phyloP scores from a whole-genome alignment of 2,797 vertebrate species.

The Phoebastria nigripes region DNA sequence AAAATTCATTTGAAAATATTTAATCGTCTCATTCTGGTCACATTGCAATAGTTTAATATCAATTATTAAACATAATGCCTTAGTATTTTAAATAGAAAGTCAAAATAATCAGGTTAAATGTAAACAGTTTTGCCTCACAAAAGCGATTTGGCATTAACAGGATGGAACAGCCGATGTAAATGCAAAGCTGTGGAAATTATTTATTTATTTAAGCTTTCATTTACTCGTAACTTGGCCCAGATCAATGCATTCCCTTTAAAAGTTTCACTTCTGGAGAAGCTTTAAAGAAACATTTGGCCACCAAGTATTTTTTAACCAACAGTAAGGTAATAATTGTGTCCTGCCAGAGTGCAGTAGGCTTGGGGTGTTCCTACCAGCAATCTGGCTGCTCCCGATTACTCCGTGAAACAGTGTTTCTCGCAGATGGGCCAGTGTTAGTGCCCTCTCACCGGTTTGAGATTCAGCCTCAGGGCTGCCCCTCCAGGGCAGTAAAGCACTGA shows the following conservation, averaged over 20 bases:
- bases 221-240: background rate
- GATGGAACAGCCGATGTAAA: background rate
- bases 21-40: background rate
- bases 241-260: background rate
- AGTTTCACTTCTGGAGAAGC: background rate
- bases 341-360: rapidly evolving
- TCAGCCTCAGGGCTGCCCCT: background rate
- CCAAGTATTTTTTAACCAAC: background rate
- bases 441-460: background rate
- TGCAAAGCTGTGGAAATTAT: background rate
- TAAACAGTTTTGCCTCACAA: background rate
- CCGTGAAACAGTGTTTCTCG: rapidly evolving
- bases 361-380: background rate
- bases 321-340: background rate
- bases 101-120: background rate
- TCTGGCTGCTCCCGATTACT: rapidly evolving
- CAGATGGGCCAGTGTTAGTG: background rate
- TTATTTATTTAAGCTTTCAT: background rate
- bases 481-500: background rate
- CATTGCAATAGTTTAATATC: background rate
- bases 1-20: background rate
- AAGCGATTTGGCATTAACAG: background rate
- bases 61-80: background rate
- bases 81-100: background rate
- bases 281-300: background rate